phyloP scores from a whole-genome alignment of 2,797 vertebrate genomes.

The Coracias cyanogaster region DNA sequence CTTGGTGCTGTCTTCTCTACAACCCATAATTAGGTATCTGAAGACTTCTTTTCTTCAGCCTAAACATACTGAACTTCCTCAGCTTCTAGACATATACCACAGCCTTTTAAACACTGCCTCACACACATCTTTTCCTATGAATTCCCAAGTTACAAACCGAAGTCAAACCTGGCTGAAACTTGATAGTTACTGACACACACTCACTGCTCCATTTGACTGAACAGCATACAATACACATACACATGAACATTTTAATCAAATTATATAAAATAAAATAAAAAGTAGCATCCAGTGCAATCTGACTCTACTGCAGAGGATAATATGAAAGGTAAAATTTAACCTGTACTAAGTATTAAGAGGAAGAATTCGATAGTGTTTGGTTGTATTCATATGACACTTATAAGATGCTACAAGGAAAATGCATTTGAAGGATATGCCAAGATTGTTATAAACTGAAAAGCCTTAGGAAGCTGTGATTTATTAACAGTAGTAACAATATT shows the following conservation, averaged over 20 bases:
- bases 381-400: background rate
- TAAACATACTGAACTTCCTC: background rate
- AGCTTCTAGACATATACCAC: background rate
- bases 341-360: background rate
- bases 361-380: background rate
- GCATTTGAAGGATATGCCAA: background rate
- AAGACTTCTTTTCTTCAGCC: background rate
- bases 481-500: background rate
- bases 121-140: background rate
- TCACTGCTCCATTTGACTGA: background rate
- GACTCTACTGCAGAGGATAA: background rate
- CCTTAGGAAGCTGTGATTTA: background rate
- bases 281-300: background rate
- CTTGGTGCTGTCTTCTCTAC: background rate
- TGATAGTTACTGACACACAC: background rate
- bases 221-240: background rate
- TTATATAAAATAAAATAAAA: background rate
- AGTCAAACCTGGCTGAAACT: background rate
- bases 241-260: background rate
- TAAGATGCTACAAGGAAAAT: background rate
- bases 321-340: background rate
- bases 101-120: background rate
- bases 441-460: background rate
- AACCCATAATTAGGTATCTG: background rate
- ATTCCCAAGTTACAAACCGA: background rate